phyloP scores from a whole-genome alignment of 2,797 vertebrate genomes.

The Hypotaenidia okinawae region DNA sequence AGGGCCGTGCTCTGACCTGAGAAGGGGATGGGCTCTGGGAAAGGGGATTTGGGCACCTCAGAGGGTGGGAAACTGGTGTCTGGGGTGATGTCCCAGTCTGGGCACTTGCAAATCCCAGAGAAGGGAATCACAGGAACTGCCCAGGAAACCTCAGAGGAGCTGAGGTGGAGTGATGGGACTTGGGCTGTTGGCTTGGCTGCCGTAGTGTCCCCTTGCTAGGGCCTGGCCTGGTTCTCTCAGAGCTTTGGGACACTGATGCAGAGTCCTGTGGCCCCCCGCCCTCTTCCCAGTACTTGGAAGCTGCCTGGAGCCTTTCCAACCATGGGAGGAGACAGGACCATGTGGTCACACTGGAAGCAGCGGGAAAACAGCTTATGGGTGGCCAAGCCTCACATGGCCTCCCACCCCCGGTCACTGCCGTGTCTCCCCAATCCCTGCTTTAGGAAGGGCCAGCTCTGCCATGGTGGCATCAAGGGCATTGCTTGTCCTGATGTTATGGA shows the following conservation, averaged over 20 bases:
- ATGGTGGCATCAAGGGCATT: background rate
- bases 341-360: background rate
- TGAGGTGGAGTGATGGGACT: background rate
- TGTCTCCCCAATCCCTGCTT: rapidly evolving
- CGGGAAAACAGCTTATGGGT: background rate
- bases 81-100: background rate
- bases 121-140: background rate
- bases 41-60: background rate
- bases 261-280: background rate
- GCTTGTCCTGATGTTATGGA: rapidly evolving
- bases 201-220: background rate
- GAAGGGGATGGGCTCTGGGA: background rate
- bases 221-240: background rate
- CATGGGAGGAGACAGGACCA: background rate
- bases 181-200: rapidly evolving
- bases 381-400: rapidly evolving
- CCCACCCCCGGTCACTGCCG: rapidly evolving
- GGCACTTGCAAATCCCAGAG: background rate
- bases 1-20: rapidly evolving
- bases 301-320: conserved; percentile 9
- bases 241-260: background rate
- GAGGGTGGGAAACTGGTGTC: background rate
- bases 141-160: background rate
- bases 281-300: background rate
- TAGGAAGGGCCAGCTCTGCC: background rate